Evolutionary conservation across 2,113 vertebrate genomes (phyloP).

Genomic region (Apodemus sylvaticus): DNA sequence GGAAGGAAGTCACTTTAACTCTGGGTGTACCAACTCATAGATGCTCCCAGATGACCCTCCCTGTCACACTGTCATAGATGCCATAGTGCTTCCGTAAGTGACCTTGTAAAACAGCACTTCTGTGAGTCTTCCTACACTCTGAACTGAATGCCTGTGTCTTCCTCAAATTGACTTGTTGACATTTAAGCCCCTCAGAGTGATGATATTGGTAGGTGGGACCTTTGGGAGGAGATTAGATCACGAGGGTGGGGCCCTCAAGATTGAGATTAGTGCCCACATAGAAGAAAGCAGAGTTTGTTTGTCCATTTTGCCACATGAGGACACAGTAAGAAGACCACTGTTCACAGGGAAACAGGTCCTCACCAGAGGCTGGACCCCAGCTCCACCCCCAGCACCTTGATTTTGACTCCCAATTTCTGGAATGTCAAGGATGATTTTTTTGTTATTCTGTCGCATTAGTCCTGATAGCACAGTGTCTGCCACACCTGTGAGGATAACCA

Average conservation of each 20-base stretch:
- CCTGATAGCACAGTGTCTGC: fast-evolving
- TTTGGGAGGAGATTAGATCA: neutral
- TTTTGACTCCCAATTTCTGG: neutral
- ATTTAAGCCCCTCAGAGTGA: neutral
- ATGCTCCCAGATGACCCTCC: too few species aligned
- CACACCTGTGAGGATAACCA: too few species aligned
- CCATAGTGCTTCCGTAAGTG: fast-evolving
- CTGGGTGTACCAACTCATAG: neutral
- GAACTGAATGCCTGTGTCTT: neutral
- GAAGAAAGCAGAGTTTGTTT: neutral
- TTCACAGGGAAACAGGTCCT: neutral
- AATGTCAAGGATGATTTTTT: neutral
- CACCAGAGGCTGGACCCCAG: neutral
- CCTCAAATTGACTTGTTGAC: neutral
- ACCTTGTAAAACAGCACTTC: fast-evolving
- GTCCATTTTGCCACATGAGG: neutral
- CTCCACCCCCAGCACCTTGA: neutral
- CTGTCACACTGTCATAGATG: neutral
- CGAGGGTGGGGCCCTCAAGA: neutral
- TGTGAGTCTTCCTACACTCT: neutral
- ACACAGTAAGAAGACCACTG: neutral
- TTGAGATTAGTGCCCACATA: neutral
- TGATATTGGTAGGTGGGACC: too few species aligned
- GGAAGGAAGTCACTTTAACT: constrained; percentile 4
- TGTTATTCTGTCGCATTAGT: too few species aligned